These are phyloP conservation scores for Tinamus major DNA, from an alignment of 2,797 vertebrate genomes.

Conservation along the genomic window DNA sequence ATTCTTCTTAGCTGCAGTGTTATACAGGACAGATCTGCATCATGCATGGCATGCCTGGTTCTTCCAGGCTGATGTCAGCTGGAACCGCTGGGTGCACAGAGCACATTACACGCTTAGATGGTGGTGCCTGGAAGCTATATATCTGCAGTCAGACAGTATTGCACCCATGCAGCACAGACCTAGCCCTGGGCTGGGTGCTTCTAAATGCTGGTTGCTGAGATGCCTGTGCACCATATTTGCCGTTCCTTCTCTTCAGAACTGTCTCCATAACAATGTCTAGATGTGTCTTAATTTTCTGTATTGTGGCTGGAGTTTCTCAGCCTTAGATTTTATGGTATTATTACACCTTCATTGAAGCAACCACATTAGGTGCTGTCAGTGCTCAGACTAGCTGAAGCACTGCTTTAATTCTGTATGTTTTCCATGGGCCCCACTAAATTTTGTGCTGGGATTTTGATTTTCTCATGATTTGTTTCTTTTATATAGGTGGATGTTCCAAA, in stretches of 20 bases:
- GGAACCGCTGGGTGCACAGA: neutral
- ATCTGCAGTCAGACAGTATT: neutral
- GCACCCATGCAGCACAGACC: neutral
- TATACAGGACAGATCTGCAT: neutral
- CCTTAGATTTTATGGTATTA: neutral
- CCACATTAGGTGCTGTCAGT: neutral
- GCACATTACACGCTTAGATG: neutral
- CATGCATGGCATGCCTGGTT: neutral
- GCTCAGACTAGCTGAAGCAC: neutral
- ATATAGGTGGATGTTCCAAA: conserved; percentile 91
- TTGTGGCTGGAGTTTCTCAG: neutral
- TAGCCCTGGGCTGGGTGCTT: neutral
- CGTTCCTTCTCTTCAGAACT: neutral
- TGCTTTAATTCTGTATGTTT: neutral
- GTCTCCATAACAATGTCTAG: neutral
- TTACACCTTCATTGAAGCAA: neutral
- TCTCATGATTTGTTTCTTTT: conserved; percentile 28
- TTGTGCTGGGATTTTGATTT: conserved; percentile 3
- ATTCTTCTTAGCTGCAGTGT: neutral
- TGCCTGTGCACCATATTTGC: neutral
- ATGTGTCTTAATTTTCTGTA: neutral
- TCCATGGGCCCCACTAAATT: neutral
- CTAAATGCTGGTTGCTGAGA: neutral
- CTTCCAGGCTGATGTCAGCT: neutral
- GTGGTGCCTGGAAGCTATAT: neutral